Evolutionary conservation across 2,888 invertebrate species (phyloP).

Genomic region (Noctua fimbriata): DNA sequence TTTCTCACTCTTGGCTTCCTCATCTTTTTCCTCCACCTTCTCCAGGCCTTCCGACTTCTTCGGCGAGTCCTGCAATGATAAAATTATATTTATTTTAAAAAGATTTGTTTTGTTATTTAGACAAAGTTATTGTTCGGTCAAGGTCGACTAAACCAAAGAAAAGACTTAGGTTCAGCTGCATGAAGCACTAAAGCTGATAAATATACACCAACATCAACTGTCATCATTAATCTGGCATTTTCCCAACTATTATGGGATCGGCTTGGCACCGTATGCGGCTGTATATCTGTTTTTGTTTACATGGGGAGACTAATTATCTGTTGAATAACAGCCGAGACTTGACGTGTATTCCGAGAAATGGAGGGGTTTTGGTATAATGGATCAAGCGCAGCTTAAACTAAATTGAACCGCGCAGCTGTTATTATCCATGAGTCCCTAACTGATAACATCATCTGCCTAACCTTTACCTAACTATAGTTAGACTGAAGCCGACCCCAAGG

Average conservation of each 20-base stretch:
- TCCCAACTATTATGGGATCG: neutral
- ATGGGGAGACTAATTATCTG: neutral
- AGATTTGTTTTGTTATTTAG: neutral
- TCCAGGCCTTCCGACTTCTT: constrained; percentile 62
- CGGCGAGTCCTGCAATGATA: constrained; percentile 41
- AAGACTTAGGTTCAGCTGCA: neutral
- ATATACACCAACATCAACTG: neutral
- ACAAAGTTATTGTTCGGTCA: neutral
- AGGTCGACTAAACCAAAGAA: neutral
- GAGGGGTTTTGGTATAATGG: neutral
- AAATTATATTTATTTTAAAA: constrained; percentile 4
- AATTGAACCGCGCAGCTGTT: neutral
- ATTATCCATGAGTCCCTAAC: neutral
- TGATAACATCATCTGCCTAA: neutral
- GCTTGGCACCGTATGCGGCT: neutral
- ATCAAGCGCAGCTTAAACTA: neutral
- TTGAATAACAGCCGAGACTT: neutral
- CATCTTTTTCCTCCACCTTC: constrained; percentile 51
- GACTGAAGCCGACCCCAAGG: neutral
- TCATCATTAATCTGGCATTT: neutral
- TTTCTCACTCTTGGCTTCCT: constrained; percentile 48
- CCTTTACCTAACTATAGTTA: neutral
- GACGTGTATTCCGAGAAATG: neutral
- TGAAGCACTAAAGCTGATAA: neutral
- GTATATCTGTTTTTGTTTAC: neutral